Evolutionary conservation across 2,888 invertebrate species (phyloP).

Genomic region (Amiota minor): DNA sequence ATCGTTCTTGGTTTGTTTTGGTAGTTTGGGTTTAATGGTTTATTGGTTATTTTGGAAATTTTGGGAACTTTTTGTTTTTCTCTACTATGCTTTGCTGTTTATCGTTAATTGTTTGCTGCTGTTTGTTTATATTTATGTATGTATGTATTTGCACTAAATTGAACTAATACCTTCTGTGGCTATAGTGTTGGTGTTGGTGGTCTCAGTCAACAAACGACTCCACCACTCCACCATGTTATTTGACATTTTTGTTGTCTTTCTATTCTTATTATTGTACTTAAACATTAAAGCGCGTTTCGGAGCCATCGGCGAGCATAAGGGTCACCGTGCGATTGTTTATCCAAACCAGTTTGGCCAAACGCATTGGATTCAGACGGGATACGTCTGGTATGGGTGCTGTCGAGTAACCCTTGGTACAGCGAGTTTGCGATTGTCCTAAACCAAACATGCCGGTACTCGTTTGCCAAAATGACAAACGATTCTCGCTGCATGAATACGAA

Average conservation of each 20-base stretch:
- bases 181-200: too few species aligned
- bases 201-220: too few species aligned
- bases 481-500: conserved; percentile 94
- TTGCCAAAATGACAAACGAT: conserved; percentile 98
- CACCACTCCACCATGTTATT: not conserved
- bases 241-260: conserved; percentile 20
- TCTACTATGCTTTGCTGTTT: not conserved
- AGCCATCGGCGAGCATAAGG: conserved; percentile 95
- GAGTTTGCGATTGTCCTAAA: conserved; percentile 95
- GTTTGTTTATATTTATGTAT: not conserved
- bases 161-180: conserved; percentile 13
- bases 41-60: not conserved
- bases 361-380: conserved; percentile 87
- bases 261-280: conserved; percentile 71
- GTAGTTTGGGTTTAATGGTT: not conserved
- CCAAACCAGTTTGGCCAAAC: conserved; percentile 95
- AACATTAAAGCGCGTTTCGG: conserved; percentile 89
- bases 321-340: conserved; percentile 94
- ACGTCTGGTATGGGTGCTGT: conserved; percentile 94
- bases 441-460: conserved; percentile 97
- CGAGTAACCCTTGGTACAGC: conserved; percentile 95
- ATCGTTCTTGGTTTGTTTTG: not conserved
- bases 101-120: not conserved
- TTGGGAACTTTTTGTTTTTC: not conserved
- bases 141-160: conserved; percentile 17